These are phyloP conservation scores for Pitta sordida DNA, from an alignment of 2,113 vertebrate species.

Conservation along the genomic window DNA sequence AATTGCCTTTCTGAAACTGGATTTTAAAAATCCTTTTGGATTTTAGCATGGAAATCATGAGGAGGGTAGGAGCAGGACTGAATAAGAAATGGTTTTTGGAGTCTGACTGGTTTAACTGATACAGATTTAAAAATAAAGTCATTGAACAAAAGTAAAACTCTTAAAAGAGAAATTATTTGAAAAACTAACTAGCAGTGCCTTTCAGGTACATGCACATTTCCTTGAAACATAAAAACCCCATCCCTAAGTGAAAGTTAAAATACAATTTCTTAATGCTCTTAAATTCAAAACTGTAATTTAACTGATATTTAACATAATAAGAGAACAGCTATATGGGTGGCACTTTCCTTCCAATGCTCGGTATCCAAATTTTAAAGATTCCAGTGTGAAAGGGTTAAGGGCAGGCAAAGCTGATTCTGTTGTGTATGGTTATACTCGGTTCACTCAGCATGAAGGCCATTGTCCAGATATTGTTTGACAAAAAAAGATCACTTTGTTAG, in stretches of 20 bases:
- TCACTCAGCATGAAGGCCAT: background rate
- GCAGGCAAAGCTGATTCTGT: background rate
- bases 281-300: background rate
- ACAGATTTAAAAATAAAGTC: background rate
- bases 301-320: background rate
- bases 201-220: background rate
- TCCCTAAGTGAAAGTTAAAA: background rate
- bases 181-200: background rate
- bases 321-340: background rate
- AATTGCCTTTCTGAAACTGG: background rate
- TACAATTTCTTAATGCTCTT: background rate
- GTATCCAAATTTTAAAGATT: background rate
- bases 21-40: background rate
- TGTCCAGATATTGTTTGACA: background rate
- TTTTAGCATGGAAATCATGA: background rate
- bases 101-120: background rate
- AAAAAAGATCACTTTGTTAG: background rate
- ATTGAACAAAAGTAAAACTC: background rate
- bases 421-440: background rate
- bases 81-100: background rate
- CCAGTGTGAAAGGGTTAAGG: accelerated
- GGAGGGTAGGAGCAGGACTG: background rate
- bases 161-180: background rate
- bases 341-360: background rate
- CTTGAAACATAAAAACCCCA: background rate